Conservation (phyloP, 1,140 invertebrate genomes). For the Aphaenogaster rudis region DNA sequence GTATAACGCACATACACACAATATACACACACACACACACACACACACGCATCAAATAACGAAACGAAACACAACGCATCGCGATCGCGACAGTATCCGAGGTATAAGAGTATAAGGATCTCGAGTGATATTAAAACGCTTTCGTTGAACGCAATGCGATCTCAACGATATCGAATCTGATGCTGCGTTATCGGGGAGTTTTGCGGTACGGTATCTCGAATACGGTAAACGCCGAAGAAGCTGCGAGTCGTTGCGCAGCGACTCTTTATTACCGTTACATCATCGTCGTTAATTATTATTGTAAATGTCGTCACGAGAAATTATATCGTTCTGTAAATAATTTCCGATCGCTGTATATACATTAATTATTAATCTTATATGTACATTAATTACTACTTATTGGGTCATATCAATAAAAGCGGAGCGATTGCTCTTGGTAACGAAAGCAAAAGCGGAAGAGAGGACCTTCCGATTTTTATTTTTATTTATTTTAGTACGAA, state of each 20-base stretch:
- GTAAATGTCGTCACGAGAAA: not conserved
- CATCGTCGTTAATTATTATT: not conserved
- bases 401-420: conserved; percentile 35
- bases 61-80: conserved; percentile 39
- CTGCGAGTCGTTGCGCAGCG: not conserved
- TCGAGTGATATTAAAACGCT: conserved; percentile 48
- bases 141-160: conserved; percentile 35
- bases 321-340: conserved; percentile 33
- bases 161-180: conserved; percentile 42
- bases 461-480: not conserved
- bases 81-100: conserved; percentile 35
- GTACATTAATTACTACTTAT: conserved; percentile 7
- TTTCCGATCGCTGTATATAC: not conserved
- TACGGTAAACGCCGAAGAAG: conserved; percentile 42
- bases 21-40: not conserved
- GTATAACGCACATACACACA: not conserved
- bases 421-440: not conserved
- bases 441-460: not conserved
- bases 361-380: conserved; percentile 25
- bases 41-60: not conserved
- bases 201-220: conserved; percentile 34
- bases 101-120: conserved; percentile 35
- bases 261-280: conserved; percentile 26
- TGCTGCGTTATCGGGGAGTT: conserved; percentile 35
- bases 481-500: not conserved